These are phyloP conservation scores for Pogoniulus pusillus DNA, from an alignment of 2,797 vertebrate genomes.

Conservation along the genomic window DNA sequence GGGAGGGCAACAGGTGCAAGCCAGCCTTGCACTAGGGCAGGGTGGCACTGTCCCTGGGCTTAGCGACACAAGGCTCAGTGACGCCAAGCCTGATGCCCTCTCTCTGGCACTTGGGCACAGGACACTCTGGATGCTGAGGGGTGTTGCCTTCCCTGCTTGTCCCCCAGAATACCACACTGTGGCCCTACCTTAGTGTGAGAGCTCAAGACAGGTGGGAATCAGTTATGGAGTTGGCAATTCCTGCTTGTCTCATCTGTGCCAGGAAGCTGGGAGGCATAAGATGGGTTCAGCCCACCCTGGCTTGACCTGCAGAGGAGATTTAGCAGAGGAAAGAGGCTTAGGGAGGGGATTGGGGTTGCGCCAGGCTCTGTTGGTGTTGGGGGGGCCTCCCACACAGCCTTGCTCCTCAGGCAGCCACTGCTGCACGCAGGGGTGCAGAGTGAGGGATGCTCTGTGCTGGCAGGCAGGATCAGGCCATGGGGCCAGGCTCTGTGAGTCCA, in stretches of 20 bases:
- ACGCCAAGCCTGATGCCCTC: neutral
- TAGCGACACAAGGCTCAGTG: neutral
- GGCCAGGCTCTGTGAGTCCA: neutral
- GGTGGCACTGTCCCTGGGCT: neutral
- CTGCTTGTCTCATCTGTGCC: neutral
- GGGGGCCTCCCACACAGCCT: accelerated
- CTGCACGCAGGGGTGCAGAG: neutral
- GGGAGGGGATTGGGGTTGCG: conserved; percentile 47
- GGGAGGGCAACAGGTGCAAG: accelerated
- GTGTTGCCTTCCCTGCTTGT: neutral
- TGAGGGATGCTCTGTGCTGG: neutral
- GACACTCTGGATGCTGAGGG: neutral
- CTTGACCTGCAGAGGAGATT: conserved; percentile 7
- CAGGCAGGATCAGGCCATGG: neutral
- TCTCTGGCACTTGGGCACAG: neutral
- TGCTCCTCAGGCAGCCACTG: neutral
- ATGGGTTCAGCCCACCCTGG: neutral
- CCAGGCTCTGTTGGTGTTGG: neutral
- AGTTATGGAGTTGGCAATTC: neutral
- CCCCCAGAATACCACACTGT: neutral
- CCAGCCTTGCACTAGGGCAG: accelerated
- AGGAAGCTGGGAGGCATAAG: neutral
- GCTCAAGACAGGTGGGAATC: neutral
- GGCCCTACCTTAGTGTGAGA: neutral
- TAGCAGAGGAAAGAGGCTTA: conserved; percentile 52